These are phyloP conservation scores for Poicephalus meyeri DNA, from an alignment of 2,113 vertebrate genomes.

Conservation along the genomic window DNA sequence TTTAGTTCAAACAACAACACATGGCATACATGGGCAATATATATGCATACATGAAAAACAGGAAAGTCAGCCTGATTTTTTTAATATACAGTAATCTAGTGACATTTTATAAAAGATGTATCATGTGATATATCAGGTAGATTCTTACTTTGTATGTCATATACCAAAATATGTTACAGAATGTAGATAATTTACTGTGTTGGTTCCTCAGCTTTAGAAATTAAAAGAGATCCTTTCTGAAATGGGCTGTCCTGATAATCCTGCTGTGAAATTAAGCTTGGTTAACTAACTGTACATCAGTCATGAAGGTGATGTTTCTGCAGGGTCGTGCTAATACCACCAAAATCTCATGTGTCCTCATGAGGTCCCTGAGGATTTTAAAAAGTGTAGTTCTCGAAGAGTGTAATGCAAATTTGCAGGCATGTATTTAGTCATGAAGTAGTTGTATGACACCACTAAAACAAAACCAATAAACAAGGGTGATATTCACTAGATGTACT, in stretches of 20 bases:
- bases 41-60: not conserved
- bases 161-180: not conserved
- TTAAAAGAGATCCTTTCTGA: not conserved
- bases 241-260: not conserved
- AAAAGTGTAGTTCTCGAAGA: accelerated
- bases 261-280: not conserved
- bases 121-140: too few relatives aligned
- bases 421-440: not conserved
- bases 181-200: not conserved
- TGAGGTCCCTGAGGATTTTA: not conserved
- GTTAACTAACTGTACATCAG: not conserved
- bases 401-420: not conserved
- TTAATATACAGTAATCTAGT: not conserved
- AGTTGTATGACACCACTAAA: not conserved
- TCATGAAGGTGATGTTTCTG: not conserved
- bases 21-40: not conserved
- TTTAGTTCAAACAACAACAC: not conserved
- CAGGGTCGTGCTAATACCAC: not conserved
- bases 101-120: not conserved
- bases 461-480: not conserved
- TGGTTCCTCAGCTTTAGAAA: not conserved
- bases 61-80: not conserved
- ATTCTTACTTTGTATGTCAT: not conserved
- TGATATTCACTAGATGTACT: not conserved
- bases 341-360: not conserved